Evolutionary conservation across 2,797 vertebrate genomes (phyloP).

Genomic region (Aythya fuligula): DNA sequence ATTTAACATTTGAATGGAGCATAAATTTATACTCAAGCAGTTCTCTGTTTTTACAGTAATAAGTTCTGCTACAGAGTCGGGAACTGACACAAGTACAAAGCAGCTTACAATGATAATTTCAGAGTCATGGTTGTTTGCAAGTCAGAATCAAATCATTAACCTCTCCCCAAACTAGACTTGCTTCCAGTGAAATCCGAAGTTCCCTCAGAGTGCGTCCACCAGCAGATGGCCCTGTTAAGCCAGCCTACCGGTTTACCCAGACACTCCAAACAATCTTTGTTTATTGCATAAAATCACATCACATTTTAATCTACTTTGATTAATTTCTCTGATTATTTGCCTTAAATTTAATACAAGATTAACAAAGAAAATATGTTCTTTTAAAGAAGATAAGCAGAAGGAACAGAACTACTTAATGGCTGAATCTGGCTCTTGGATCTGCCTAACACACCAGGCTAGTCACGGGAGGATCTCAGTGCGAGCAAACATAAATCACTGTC

Average conservation of each 20-base stretch:
- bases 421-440: rapidly evolving
- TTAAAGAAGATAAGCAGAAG: not conserved
- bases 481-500: not conserved
- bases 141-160: not conserved
- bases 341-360: not conserved
- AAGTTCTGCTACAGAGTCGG: not conserved
- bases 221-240: constrained; percentile 58
- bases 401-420: not conserved
- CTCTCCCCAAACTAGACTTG: rapidly evolving
- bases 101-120: not conserved
- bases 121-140: not conserved
- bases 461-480: rapidly evolving
- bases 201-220: not conserved
- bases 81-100: not conserved
- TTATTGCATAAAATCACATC: not conserved
- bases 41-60: not conserved
- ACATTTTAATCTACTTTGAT: not conserved
- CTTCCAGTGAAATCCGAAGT: rapidly evolving
- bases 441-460: rapidly evolving
- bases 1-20: not conserved
- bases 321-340: not conserved
- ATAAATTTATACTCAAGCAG: not conserved
- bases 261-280: rapidly evolving
- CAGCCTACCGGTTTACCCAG: not conserved
- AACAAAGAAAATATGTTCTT: not conserved